These are phyloP conservation scores for Malurus leucopterus DNA, from an alignment of 2,797 vertebrate genomes.

Conservation along the genomic window DNA sequence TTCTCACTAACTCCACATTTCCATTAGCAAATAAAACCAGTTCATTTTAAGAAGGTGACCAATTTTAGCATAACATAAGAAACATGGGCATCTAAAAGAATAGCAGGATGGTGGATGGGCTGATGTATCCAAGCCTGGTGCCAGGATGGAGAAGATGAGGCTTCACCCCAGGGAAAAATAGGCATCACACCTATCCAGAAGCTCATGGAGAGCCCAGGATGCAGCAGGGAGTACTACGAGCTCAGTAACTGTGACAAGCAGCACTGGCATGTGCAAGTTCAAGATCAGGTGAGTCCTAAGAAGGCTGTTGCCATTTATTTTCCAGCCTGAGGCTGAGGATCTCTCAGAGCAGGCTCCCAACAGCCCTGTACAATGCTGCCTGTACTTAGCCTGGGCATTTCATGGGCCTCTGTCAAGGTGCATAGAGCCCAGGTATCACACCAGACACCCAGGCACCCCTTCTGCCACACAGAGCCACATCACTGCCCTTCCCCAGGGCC, in stretches of 20 bases:
- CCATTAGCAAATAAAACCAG: not conserved
- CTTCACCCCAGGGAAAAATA: not conserved
- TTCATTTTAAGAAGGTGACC: not conserved
- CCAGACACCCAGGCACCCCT: no score
- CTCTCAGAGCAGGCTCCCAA: not conserved
- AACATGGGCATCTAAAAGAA: not conserved
- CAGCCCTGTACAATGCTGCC: not conserved
- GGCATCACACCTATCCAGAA: not conserved
- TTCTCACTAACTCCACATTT: not conserved
- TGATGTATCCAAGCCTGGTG: not conserved
- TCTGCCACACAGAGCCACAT: no score
- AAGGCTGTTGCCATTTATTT: not conserved
- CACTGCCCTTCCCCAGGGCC: not conserved
- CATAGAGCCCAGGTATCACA: not conserved
- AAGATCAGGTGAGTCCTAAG: not conserved
- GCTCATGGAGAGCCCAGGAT: not conserved
- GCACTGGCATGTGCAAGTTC: not conserved
- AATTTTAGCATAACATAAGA: not conserved
- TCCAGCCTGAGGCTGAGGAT: not conserved
- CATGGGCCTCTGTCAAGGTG: rapidly evolving
- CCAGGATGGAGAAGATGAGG: not conserved
- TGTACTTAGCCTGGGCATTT: rapidly evolving
- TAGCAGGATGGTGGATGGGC: not conserved
- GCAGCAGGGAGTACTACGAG: not conserved
- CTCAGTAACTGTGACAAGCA: not conserved